Evolutionary conservation across 2,888 invertebrate species (phyloP).

Genomic region (Theretra japonica): DNA sequence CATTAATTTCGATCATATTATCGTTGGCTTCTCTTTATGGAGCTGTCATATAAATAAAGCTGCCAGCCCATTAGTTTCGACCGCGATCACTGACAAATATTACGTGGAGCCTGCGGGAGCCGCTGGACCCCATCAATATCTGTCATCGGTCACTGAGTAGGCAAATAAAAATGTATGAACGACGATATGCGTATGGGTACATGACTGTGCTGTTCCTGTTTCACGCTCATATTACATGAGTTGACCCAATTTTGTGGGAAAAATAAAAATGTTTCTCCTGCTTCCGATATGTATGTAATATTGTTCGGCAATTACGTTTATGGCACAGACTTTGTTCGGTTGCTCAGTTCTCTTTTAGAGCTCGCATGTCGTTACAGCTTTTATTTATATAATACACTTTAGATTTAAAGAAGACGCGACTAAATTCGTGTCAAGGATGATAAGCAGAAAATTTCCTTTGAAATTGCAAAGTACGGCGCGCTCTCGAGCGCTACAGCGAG

Average conservation of each 20-base stretch:
- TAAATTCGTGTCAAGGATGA: slow-evolving; percentile 67
- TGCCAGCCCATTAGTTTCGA: slow-evolving; percentile 65
- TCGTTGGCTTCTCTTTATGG: slow-evolving; percentile 65
- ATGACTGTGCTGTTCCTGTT: slow-evolving; percentile 63
- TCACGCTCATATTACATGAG: slow-evolving; percentile 66
- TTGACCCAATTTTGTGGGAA: slow-evolving; percentile 65
- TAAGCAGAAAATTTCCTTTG: slow-evolving; percentile 69
- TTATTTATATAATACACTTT: slow-evolving; percentile 7
- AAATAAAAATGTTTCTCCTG: slow-evolving; percentile 49
- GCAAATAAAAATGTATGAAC: slow-evolving; percentile 79
- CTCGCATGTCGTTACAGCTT: not conserved
- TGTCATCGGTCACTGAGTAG: slow-evolving; percentile 75
- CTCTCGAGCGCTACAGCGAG: slow-evolving; percentile 37
- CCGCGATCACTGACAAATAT: slow-evolving; percentile 62
- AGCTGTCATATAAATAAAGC: slow-evolving; percentile 75
- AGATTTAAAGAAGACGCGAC: slow-evolving; percentile 38
- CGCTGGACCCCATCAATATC: slow-evolving; percentile 76
- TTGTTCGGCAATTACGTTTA: not conserved
- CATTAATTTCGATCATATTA: slow-evolving; percentile 72
- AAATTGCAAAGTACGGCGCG: slow-evolving; percentile 52
- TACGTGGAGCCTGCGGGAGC: slow-evolving; percentile 60
- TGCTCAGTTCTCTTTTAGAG: not conserved
- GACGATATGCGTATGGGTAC: slow-evolving; percentile 54
- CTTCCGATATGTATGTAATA: slow-evolving; percentile 42
- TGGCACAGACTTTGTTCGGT: not conserved